Evolutionary conservation across 2,888 invertebrate genomes (phyloP).

Genomic region (Stramonita haemastoma): DNA sequence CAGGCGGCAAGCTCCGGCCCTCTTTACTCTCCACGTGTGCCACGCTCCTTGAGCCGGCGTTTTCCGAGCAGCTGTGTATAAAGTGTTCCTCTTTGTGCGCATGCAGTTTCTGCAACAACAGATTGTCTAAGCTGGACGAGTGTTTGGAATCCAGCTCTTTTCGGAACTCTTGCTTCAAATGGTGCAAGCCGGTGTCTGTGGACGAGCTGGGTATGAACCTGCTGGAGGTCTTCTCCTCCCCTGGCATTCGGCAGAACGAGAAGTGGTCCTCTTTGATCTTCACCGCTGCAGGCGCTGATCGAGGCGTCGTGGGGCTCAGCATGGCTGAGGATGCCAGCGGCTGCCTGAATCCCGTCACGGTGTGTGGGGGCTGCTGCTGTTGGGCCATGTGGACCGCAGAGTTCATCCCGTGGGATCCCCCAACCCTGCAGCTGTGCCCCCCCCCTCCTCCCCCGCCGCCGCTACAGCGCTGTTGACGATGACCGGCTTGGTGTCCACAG

Average conservation of each 20-base stretch:
- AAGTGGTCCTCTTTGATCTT: conserved; percentile 7
- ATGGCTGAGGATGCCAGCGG: conserved; percentile 10
- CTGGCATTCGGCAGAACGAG: neutral
- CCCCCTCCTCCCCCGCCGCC: neutral
- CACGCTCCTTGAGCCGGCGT: neutral
- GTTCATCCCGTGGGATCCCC: neutral
- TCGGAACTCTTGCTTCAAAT: neutral
- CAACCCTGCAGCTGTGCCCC: neutral
- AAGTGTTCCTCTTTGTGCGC: neutral
- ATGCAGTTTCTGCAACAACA: neutral
- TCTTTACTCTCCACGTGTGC: neutral
- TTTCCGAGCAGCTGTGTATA: neutral
- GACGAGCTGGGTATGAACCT: neutral
- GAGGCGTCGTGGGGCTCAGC: neutral
- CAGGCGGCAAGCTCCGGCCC: neutral
- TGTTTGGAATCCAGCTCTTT: neutral
- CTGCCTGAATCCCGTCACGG: neutral
- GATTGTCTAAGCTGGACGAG: neutral
- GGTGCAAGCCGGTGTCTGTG: neutral
- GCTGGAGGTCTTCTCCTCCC: neutral
- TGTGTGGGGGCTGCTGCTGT: neutral
- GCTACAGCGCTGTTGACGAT: neutral
- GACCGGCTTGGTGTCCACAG: conserved; percentile 26
- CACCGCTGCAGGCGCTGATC: conserved; percentile 7
- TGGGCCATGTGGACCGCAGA: neutral